phyloP scores from a whole-genome alignment of 2,113 vertebrate genomes.

The Eupsittula cactorum region DNA sequence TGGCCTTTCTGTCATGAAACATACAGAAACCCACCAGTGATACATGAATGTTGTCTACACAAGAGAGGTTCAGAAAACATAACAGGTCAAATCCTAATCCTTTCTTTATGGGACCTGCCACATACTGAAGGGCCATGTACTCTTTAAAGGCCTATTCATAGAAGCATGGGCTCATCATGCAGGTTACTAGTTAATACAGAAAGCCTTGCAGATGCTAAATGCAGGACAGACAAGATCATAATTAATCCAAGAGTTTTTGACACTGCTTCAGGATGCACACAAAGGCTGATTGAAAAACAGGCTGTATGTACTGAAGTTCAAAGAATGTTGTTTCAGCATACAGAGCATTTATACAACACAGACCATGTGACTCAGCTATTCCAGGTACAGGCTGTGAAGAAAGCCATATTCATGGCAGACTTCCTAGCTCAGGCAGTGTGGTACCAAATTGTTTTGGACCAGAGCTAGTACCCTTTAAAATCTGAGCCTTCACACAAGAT shows the following conservation, averaged over 20 bases:
- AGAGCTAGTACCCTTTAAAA: background rate
- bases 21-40: background rate
- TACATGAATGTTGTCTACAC: background rate
- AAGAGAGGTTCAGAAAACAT: fast-evolving
- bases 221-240: background rate
- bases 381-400: background rate
- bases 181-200: background rate
- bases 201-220: background rate
- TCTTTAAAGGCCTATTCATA: background rate
- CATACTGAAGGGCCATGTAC: background rate
- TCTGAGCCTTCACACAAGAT: background rate
- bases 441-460: background rate
- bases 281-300: background rate
- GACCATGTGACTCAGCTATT: background rate
- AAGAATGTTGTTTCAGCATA: background rate
- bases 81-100: background rate
- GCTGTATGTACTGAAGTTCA: background rate
- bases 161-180: background rate
- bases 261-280: background rate
- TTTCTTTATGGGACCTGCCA: background rate
- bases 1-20: background rate
- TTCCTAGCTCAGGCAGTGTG: background rate
- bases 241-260: background rate
- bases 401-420: background rate
- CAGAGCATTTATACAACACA: background rate